Percentiles rank a stretch among this genome's conserved stretches.
Evolutionary conservation across 2,113 vertebrate species (phyloP).

Genomic region (Typhlomys cinereus): DNA sequence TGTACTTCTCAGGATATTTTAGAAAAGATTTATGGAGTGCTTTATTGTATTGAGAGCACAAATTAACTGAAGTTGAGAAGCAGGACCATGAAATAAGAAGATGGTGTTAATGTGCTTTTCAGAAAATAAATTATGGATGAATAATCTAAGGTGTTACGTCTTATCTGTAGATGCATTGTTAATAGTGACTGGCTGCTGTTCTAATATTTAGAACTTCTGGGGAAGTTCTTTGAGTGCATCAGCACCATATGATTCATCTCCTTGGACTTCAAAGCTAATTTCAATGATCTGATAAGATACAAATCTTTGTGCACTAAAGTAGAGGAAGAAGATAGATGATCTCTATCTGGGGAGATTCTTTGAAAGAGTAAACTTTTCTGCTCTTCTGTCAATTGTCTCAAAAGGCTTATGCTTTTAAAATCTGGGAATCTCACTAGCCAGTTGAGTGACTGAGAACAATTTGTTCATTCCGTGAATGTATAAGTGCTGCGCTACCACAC

Average conservation of each 20-base stretch:
- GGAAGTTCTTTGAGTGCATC: constrained; percentile 16
- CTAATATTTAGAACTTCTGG: constrained; percentile 7
- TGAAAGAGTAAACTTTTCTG: neutral
- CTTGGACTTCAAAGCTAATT: constrained; percentile 30
- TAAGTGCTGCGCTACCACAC: neutral
- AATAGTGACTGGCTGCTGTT: neutral
- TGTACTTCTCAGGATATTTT: constrained; percentile 13
- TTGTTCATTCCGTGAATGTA: neutral
- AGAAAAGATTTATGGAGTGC: constrained; percentile 15
- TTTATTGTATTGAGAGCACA: constrained; percentile 22
- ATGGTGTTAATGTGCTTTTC: constrained; percentile 7
- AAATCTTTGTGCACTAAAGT: neutral
- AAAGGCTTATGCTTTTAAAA: constrained; percentile 33
- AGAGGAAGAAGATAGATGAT: neutral
- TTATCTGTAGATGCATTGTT: neutral
- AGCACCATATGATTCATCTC: neutral
- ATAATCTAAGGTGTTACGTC: neutral
- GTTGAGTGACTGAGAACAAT: neutral
- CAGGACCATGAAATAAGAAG: constrained; percentile 23
- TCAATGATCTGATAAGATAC: constrained; percentile 20
- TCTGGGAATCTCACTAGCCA: neutral
- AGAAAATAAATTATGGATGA: constrained; percentile 45
- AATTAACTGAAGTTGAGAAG: constrained; percentile 16
- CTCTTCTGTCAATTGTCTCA: constrained; percentile 5
- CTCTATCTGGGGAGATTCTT: neutral